Evolutionary conservation across 1,140 invertebrate genomes (phyloP).

Genomic region (Venturia canescens): DNA sequence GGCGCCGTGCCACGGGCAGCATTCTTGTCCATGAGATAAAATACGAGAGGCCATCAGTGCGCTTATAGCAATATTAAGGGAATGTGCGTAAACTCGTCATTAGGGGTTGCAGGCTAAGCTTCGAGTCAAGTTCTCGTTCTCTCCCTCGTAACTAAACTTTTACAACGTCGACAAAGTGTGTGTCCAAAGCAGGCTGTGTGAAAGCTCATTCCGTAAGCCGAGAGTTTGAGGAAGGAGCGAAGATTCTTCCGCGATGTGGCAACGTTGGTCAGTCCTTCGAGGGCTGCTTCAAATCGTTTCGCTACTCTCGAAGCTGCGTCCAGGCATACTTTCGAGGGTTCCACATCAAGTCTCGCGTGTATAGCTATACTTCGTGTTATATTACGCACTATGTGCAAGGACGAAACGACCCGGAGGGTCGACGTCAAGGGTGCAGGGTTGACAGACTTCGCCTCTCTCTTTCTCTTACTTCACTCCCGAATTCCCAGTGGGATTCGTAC

Average conservation of each 20-base stretch:
- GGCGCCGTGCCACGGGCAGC: too few relatives aligned
- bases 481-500: constrained; percentile 23
- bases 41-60: constrained; percentile 5
- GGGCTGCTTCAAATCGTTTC: neutral
- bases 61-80: neutral
- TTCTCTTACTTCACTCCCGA: neutral
- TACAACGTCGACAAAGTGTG: constrained; percentile 1
- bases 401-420: neutral
- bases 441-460: neutral
- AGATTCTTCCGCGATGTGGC: constrained; percentile 16
- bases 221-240: neutral
- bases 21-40: neutral
- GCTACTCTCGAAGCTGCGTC: neutral
- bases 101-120: neutral
- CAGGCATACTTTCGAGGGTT: constrained; percentile 5
- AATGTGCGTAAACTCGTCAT: constrained; percentile 16
- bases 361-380: neutral
- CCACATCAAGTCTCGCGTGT: neutral
- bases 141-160: neutral
- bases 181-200: neutral
- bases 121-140: constrained; percentile 12
- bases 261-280: constrained; percentile 24
- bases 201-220: neutral
- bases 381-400: neutral
- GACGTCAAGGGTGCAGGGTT: neutral